phyloP scores from a whole-genome alignment of 2,797 vertebrate genomes.

The Melanogrammus aeglefinus region DNA sequence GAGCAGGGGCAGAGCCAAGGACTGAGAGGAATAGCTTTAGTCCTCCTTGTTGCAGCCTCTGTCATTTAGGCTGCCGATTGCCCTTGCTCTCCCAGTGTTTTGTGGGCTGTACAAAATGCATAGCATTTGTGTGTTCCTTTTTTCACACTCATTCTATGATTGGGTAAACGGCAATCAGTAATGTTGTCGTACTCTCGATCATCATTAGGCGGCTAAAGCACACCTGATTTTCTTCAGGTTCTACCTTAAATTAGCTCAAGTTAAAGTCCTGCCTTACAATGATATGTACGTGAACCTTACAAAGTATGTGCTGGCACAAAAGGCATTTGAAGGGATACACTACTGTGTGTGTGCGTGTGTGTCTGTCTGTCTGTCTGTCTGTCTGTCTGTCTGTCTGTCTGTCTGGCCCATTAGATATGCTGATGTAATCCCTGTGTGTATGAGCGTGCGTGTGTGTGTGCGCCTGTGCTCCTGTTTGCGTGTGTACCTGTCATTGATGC shows the following conservation, averaged over 20 bases:
- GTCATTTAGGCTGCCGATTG: no score
- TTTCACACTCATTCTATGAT: not conserved
- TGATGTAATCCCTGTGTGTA: not conserved
- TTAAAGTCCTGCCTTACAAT: not conserved
- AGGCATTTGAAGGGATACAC: not conserved
- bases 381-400: not conserved
- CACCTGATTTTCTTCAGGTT: not conserved
- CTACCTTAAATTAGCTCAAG: not conserved
- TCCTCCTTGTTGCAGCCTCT: not conserved
- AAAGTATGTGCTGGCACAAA: not conserved
- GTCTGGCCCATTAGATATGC: not conserved
- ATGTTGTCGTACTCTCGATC: not conserved
- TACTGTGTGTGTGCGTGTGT: constrained; percentile 6
- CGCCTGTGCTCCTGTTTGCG: not conserved
- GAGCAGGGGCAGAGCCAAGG: not conserved
- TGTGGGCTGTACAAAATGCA: no score
- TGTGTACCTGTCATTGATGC: constrained; percentile 94
- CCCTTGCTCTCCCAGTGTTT: no score
- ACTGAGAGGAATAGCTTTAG: constrained; percentile 5
- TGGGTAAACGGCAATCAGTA: not conserved
- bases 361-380: not conserved
- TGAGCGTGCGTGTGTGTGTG: not conserved
- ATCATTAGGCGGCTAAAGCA: not conserved
- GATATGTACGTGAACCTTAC: not conserved
- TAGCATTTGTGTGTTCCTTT: no score